These are phyloP conservation scores for Heliconius ismenius DNA, from an alignment of 2,888 invertebrate genomes.

Conservation along the genomic window DNA sequence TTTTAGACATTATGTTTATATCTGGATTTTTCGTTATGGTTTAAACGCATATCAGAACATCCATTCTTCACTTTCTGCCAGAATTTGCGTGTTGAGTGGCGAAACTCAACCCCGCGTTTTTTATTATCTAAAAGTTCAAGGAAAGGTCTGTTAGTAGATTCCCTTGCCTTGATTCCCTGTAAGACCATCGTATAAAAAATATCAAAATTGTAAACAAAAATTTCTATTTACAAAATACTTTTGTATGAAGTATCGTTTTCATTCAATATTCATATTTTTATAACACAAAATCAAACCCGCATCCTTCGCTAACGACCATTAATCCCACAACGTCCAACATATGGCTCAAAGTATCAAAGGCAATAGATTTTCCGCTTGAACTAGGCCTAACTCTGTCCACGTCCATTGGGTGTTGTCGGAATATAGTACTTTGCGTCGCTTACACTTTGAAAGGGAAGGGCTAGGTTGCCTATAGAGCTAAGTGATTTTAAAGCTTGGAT, in stretches of 20 bases:
- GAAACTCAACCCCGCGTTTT: too few relatives aligned
- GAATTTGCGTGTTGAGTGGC: too few relatives aligned
- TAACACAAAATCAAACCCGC: not conserved
- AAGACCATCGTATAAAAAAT: too few relatives aligned
- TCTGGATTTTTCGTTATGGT: not conserved
- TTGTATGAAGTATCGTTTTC: not conserved
- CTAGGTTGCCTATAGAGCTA: not conserved
- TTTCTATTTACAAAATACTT: not conserved
- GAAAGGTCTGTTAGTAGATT: too few relatives aligned
- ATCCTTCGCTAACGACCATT: not conserved
- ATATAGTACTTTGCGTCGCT: constrained; percentile 17
- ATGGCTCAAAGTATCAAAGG: constrained; percentile 20
- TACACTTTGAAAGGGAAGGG: constrained; percentile 6
- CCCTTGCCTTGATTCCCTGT: too few relatives aligned
- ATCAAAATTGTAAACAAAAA: not conserved
- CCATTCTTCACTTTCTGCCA: too few relatives aligned
- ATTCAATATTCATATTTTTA: not conserved
- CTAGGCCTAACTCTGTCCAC: constrained; percentile 15
- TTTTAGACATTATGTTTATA: not conserved
- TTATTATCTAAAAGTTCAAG: too few relatives aligned
- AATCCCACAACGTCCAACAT: not conserved
- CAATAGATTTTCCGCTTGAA: constrained; percentile 25
- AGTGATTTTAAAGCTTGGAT: not conserved
- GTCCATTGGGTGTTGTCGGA: constrained; percentile 23
- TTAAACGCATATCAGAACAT: too few relatives aligned